Conservation (phyloP, 2,113 vertebrate genomes). For the Scalopus aquaticus region DNA sequence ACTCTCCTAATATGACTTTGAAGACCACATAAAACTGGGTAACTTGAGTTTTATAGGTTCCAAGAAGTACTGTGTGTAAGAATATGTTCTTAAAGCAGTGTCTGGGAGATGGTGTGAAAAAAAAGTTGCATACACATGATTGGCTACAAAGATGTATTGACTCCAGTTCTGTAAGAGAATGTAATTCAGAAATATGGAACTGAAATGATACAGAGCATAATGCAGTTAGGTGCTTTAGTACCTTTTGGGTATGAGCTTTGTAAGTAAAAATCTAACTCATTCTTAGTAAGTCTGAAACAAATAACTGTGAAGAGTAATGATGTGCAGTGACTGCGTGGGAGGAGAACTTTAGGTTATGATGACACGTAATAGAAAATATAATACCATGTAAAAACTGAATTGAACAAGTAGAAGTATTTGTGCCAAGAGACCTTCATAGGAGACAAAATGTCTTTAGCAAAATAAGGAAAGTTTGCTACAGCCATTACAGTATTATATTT, state of each 20-base stretch:
- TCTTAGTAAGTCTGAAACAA: slow-evolving; percentile 30
- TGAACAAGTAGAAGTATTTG: neutral
- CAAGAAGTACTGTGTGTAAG: neutral
- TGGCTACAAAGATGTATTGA: slow-evolving; percentile 5
- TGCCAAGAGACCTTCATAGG: slow-evolving; percentile 2
- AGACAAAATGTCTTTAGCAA: slow-evolving; percentile 23
- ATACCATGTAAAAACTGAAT: neutral
- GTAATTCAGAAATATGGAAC: neutral
- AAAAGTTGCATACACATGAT: neutral
- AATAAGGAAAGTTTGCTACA: neutral
- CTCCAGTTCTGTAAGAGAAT: neutral
- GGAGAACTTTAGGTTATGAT: neutral
- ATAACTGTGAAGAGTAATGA: slow-evolving; percentile 9
- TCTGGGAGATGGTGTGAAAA: neutral
- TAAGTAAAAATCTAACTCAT: slow-evolving; percentile 54
- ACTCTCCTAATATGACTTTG: neutral
- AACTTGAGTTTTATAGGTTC: neutral
- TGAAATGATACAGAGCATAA: neutral
- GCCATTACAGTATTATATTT: neutral
- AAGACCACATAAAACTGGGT: neutral
- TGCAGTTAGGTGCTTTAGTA: neutral
- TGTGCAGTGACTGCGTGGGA: neutral
- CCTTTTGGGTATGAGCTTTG: neutral
- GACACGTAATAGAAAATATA: neutral
- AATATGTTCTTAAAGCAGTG: neutral